phyloP scores from a whole-genome alignment of 2,888 invertebrate species.

The Cataglyphis rosenhaueri region DNA sequence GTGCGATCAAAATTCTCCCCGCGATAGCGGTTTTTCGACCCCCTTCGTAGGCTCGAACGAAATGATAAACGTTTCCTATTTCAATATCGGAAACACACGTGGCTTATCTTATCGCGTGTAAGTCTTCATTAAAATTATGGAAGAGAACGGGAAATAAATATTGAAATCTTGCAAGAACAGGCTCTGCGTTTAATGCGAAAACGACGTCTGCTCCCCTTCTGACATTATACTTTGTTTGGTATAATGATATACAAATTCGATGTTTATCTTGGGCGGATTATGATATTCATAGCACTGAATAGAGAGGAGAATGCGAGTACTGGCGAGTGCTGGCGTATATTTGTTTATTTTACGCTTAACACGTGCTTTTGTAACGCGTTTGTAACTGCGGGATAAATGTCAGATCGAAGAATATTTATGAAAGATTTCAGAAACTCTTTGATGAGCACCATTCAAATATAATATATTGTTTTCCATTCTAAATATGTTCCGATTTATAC shows the following conservation, averaged over 20 bases:
- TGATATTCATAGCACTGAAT: not conserved
- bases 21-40: constrained; percentile 40
- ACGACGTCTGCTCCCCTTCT: not conserved
- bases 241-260: not conserved
- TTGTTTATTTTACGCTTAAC: constrained; percentile 27
- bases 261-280: not conserved
- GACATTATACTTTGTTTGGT: not conserved
- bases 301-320: not conserved
- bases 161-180: constrained; percentile 17
- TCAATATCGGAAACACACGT: constrained; percentile 24
- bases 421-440: not conserved
- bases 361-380: constrained; percentile 13
- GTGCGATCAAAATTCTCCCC: constrained; percentile 17
- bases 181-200: not conserved
- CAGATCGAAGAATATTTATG: not conserved
- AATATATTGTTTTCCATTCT: not conserved
- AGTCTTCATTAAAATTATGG: constrained; percentile 20
- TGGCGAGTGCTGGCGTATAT: not conserved
- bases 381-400: not conserved
- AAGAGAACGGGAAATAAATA: constrained; percentile 25
- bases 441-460: not conserved
- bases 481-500: not conserved
- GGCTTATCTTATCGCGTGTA: constrained; percentile 36
- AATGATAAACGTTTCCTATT: constrained; percentile 25
- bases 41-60: constrained; percentile 7